Evolutionary conservation across 2,113 vertebrate genomes (phyloP).

Genomic region (Entelurus aequoreus): DNA sequence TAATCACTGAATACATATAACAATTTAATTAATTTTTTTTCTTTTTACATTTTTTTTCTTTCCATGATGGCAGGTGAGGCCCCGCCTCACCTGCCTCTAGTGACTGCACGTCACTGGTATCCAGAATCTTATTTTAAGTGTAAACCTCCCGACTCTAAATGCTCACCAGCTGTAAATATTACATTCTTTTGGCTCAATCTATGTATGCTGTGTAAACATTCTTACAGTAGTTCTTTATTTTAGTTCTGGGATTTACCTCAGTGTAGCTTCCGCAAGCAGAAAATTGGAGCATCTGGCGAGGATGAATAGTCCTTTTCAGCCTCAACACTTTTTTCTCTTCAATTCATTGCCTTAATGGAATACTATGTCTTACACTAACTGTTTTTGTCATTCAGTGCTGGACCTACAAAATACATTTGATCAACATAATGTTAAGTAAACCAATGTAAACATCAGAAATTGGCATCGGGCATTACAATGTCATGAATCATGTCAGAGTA

Average conservation of each 20-base stretch:
- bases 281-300: not conserved
- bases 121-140: not conserved
- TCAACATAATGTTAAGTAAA: too few species aligned
- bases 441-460: too few species aligned
- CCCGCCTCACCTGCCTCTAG: too few species aligned
- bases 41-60: too few species aligned
- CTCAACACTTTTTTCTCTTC: not conserved
- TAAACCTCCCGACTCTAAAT: not conserved
- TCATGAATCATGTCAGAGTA: too few species aligned
- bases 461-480: too few species aligned
- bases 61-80: too few species aligned
- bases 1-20: too few species aligned
- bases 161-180: not conserved
- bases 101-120: too few species aligned
- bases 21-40: too few species aligned
- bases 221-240: not conserved
- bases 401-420: not conserved
- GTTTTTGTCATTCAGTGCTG: not conserved
- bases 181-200: not conserved
- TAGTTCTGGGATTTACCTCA: not conserved
- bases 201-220: not conserved
- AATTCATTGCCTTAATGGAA: not conserved
- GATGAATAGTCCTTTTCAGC: not conserved
- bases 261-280: not conserved
- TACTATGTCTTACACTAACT: not conserved